Base-by-base conservation (phyloP, 2,888 invertebrate species). In the Amphipyra tragopoginis region DNA sequence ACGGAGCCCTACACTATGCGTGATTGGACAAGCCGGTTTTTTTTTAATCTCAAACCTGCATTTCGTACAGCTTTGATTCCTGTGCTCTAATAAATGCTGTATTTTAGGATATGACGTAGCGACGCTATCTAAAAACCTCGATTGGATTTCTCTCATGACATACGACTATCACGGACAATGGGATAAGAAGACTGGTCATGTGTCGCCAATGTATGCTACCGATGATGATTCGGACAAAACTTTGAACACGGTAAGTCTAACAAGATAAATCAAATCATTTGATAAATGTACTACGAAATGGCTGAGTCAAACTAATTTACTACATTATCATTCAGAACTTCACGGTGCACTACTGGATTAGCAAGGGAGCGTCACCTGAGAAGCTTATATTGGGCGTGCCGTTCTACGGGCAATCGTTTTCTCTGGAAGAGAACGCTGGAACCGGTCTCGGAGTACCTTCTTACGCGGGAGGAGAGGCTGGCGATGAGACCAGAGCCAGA, bases 91-190 rank as follows among this genome's bases (percentile, higher is more conserved):
- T 33, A 39, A 21, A 14, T 49, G 5, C 47, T 34, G 49, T 39
- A 29, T 75, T 83, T 44, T 66, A 95, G 95, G 90, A 0, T 98
- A 98, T 84, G 97, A 98, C 81, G 97, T 98, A 0, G 96, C 97
- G 0, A 89, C 95, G 0, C 85, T 98, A n/a, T 96, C 97, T 0
- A 92, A 95, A 65, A 96, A 98, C 83, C 95, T 98, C 64, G 98
- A 98, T 86, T 98, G 98, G 98, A 98, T 98, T 72, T 96, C 98
- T 0, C 96, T 98, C 0, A 98, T 98, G 98, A 96, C 97, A 0
- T 98, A 98, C 84, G 98, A 98, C 84, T 98, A 97, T 83, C 98
- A 98, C 80, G 98, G 98, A 0, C 98, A 98, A 82, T 98, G 98
- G 98, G 98, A 98, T 82, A 97, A 98, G 87, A 96, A 96, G 75